Base-by-base conservation (phyloP, 2,113 vertebrate species). In the Rhea pennata region DNA sequence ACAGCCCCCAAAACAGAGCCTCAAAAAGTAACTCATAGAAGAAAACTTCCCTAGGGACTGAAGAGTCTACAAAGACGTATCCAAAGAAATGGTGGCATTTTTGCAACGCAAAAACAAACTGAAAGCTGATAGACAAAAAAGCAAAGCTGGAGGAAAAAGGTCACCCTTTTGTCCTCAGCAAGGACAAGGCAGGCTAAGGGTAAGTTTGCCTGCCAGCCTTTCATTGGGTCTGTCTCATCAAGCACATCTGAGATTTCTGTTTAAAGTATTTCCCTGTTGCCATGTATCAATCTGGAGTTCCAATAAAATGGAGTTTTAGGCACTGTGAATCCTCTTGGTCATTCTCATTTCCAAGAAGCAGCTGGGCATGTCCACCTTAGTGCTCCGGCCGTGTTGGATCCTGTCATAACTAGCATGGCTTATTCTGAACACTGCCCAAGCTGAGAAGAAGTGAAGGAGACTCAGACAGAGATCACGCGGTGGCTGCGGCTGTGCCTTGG, bases 301-400 rank as follows among this genome's bases (percentile, higher is more conserved):
- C 64, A 91, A 86, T 42, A 62, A 83, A 84, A 82, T 53, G n/a
- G 58, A 74, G n/a, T 64, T 94, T 87, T 86, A 80, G 91, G 73
- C 50, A 24, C 29, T 71, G 12, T 77, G 54, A 93, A 76, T 50
- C 58, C 50, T 93, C 91, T 73, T 83, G 87, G 90, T 70, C 8
- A 13, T 54, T 94, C 50, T 66, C 21, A 70, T 33, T 82, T 94
- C 67, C 92, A 90, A 88, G 50, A 53, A 88, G 46, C 67, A 88
- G 71, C 6, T 9, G 87, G 78, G 42, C 5, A 91, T 75, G 90
- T 74, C 87, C 84, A 90, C 90, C 78, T 42, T 54, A 0, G 0
- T 73, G 71, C 71, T 87, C 64, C 24, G 75, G 53, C 59, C 67
- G 21, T 59, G 82, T 50, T 73, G 84, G 23, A 40, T 36, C 12